These are phyloP conservation scores for Aphodius granarius DNA, from an alignment of 2,888 invertebrate species.

Conservation along the genomic window DNA sequence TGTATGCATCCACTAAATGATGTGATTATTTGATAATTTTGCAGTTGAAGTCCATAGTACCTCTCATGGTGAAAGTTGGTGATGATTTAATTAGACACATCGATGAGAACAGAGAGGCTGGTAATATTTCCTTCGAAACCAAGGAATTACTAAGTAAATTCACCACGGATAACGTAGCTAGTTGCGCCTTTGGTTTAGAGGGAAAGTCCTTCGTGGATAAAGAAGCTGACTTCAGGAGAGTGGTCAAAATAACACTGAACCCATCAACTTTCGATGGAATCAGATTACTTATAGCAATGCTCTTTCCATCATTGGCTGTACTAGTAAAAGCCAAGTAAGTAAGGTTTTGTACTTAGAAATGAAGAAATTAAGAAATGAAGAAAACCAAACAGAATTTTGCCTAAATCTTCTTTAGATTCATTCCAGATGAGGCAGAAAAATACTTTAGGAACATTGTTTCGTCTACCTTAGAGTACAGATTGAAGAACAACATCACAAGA, in stretches of 20 bases:
- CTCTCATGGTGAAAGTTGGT: slow-evolving; percentile 53
- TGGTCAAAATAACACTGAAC: slow-evolving; percentile 43
- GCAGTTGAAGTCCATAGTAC: slow-evolving; percentile 55
- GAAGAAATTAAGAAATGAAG: no score
- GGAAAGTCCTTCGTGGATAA: slow-evolving; percentile 46
- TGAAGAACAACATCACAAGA: slow-evolving; percentile 46
- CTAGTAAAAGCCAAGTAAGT: slow-evolving; percentile 33
- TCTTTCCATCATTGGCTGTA: slow-evolving; percentile 40
- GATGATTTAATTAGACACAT: slow-evolving; percentile 51
- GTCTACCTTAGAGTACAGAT: slow-evolving; percentile 48
- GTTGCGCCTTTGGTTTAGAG: slow-evolving; percentile 49
- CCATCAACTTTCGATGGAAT: slow-evolving; percentile 36
- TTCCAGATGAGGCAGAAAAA: background rate
- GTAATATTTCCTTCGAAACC: slow-evolving; percentile 41
- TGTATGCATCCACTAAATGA: background rate
- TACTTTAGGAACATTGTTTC: slow-evolving; percentile 43
- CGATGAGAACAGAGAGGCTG: slow-evolving; percentile 34
- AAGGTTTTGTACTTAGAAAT: no score
- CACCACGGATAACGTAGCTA: slow-evolving; percentile 50
- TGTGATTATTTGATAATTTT: slow-evolving; percentile 22
- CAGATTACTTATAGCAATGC: slow-evolving; percentile 35
- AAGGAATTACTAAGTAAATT: slow-evolving; percentile 49
- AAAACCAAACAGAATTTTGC: background rate
- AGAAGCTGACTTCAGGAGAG: slow-evolving; percentile 39
- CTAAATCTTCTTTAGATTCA: background rate